Conservation (phyloP, 2,888 invertebrate genomes). For the Mimas tiliae region DNA sequence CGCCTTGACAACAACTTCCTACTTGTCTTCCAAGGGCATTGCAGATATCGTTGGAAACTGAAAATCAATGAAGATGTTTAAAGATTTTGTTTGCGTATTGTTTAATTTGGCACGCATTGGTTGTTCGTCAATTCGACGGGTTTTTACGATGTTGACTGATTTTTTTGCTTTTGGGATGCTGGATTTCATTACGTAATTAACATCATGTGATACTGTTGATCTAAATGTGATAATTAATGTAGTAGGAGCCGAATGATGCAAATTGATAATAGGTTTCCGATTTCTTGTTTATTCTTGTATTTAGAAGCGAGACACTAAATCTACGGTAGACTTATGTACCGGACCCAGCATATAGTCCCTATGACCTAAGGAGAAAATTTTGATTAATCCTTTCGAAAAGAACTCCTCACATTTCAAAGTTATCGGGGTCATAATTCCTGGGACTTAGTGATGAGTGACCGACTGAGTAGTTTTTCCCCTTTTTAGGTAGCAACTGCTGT, state of each 20-base stretch:
- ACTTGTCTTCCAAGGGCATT: conserved; percentile 37
- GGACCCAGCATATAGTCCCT: too few species aligned
- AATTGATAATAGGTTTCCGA: neutral
- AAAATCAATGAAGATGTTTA: conserved; percentile 18
- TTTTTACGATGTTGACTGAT: conserved; percentile 7
- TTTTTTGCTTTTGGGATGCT: neutral
- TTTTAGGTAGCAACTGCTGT: too few species aligned
- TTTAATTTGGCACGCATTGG: conserved; percentile 13
- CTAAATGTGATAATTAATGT: neutral
- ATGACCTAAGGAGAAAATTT: too few species aligned
- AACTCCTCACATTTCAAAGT: too few species aligned
- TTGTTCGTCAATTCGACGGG: neutral
- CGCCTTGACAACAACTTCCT: conserved; percentile 55
- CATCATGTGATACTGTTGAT: neutral
- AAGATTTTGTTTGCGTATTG: neutral
- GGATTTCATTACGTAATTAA: neutral
- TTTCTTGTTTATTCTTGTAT: neutral
- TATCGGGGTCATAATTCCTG: too few species aligned
- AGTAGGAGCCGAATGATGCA: neutral
- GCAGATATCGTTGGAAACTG: neutral
- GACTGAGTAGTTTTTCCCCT: too few species aligned
- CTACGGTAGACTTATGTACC: neutral
- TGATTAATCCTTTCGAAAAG: too few species aligned
- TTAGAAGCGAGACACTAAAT: neutral
- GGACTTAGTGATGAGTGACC: too few species aligned